These are phyloP conservation scores for Amphiduros pacificus DNA, from an alignment of 2,888 invertebrate genomes.

Conservation along the genomic window DNA sequence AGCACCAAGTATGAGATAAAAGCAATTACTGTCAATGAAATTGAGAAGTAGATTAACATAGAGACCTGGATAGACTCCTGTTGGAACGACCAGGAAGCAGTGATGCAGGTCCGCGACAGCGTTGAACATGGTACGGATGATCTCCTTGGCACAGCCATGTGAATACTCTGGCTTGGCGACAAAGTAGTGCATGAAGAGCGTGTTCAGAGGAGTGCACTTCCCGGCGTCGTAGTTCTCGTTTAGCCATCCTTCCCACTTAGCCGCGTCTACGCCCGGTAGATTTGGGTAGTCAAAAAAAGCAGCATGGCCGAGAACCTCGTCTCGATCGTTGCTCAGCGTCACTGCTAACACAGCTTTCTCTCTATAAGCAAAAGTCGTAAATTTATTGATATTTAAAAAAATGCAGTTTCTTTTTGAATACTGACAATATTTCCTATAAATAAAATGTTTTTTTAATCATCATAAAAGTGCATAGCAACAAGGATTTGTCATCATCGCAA, in stretches of 20 bases:
- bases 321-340: conserved; percentile 53
- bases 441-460: too few species aligned
- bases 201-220: conserved; percentile 47
- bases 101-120: conserved; percentile 57
- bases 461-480: too few species aligned
- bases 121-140: conserved; percentile 56
- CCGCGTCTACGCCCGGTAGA: conserved; percentile 41
- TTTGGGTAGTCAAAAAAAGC: conserved; percentile 59
- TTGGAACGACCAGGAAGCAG: conserved; percentile 50
- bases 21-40: too few species aligned
- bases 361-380: conserved; percentile 24
- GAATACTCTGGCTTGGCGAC: conserved; percentile 54
- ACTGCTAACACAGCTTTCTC: conserved; percentile 58
- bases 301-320: conserved; percentile 57
- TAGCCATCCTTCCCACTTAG: conserved; percentile 54
- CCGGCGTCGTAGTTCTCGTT: conserved; percentile 34
- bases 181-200: conserved; percentile 58
- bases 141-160: conserved; percentile 54
- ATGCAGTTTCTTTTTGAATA: too few species aligned
- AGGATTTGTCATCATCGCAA: too few species aligned
- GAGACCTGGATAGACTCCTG: conserved; percentile 51
- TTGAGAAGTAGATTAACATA: too few species aligned
- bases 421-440: too few species aligned
- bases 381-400: too few species aligned
- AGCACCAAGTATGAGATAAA: too few species aligned